A percentile compares a stretch with the other conserved stretches of the same genome.
These are phyloP conservation scores for Drosophila putrida DNA, from an alignment of 2,888 invertebrate genomes.

Conservation along the genomic window DNA sequence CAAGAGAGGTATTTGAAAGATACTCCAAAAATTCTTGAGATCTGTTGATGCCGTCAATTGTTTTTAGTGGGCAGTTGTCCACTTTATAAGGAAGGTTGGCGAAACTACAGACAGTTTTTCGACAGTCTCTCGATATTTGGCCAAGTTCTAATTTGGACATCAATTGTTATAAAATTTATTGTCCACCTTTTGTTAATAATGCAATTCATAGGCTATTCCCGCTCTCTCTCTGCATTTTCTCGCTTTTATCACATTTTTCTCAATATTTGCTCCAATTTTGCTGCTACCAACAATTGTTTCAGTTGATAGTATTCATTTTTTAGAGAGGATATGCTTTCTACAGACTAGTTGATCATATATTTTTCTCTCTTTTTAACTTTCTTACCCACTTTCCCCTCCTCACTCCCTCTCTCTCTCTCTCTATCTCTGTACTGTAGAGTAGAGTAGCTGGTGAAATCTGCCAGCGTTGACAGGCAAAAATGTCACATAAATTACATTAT, in stretches of 20 bases:
- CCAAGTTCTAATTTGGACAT: neutral
- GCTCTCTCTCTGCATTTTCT: neutral
- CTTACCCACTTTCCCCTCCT: neutral
- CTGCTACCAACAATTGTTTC: neutral
- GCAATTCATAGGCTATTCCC: neutral
- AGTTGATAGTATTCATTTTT: neutral
- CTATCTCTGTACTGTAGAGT: neutral
- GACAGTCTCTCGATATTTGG: too few relatives aligned
- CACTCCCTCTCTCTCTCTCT: neutral
- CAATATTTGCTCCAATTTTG: neutral
- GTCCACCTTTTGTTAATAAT: neutral
- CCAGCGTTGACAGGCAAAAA: slow-evolving; percentile 41
- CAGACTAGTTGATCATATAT: neutral
- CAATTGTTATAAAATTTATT: neutral
- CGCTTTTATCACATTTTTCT: too few relatives aligned
- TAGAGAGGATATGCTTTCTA: too few relatives aligned
- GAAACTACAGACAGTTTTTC: too few relatives aligned
- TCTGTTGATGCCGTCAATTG: slow-evolving; percentile 1
- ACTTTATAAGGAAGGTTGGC: neutral
- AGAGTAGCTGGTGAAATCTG: slow-evolving; percentile 48
- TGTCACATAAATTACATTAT: slow-evolving; percentile 78
- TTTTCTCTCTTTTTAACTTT: neutral
- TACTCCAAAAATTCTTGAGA: neutral
- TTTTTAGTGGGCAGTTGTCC: neutral
- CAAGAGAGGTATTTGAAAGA: too few relatives aligned